Evolutionary conservation across 2,888 invertebrate genomes (phyloP), one percentile per base, ranked within the genome.

Genomic region (Pristionchus entomophagus): DNA sequence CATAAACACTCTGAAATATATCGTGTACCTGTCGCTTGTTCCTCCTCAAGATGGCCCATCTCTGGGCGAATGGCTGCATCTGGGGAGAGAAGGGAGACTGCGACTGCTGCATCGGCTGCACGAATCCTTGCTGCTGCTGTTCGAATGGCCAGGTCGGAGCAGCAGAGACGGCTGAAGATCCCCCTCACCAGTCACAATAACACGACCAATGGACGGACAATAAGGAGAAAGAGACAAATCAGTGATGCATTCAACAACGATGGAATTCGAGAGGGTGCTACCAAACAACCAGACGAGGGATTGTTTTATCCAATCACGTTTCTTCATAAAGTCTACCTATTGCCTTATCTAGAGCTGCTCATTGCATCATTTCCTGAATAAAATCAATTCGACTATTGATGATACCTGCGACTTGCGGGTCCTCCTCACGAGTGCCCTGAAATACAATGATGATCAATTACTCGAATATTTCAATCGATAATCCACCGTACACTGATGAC

Each of bases 401-500:
- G n/a, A n/a, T 84, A 84, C 84, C 84, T 45, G 53, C 49, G 5
- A 84, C 49, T 65, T 84, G 49, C 22, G 84, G 84, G 22, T 69
- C 49, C 49, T 84, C 65, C 35, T 84, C 84, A 45, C 84, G 84
- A 0, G 84, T 84, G 45, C 84, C 84, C 84, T 84, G 69, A 12
- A 84, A 84, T 19, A 12, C 0, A 41, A 45, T 35, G 2, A 22
- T 41, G 73, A 73, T 41, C 22, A 0, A 73, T 22, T 14, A 32
- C 17, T 10, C 3, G n/a, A 38, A 69, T 32, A 5, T 35, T 5
- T 35, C 26, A 78, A 78, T 19, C 49, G 26, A n/a, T 2, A n/a
- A 12, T 32, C 5, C 53, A 81, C 29, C 84, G 12, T 69, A 88
- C 88, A 69, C 86, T 88, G 59, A 89, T 86, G 41, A 91, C 85